phyloP scores from a whole-genome alignment of 1,140 invertebrate genomes.

The Pseudomyrmex dendroicus region DNA sequence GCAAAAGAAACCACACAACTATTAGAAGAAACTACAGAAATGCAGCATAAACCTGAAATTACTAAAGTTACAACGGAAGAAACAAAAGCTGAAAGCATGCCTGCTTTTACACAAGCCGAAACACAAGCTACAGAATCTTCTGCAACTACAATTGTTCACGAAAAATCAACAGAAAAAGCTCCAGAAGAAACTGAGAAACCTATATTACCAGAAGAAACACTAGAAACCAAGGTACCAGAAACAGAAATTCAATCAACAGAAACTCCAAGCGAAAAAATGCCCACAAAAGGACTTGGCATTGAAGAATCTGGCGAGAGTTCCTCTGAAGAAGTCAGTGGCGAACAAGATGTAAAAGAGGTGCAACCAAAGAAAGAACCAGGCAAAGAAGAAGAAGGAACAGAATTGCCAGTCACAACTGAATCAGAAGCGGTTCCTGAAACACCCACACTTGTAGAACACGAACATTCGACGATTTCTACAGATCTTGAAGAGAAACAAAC shows the following conservation, averaged over 20 bases:
- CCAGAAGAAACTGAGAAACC: slow-evolving; percentile 48
- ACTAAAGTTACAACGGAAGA: slow-evolving; percentile 20
- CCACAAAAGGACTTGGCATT: slow-evolving; percentile 62
- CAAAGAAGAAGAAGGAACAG: slow-evolving; percentile 20
- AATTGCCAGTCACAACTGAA: slow-evolving; percentile 1
- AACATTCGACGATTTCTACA: slow-evolving; percentile 14
- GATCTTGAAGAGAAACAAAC: slow-evolving; percentile 17
- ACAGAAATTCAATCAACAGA: slow-evolving; percentile 26
- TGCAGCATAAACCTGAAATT: slow-evolving; percentile 3
- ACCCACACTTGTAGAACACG: neutral
- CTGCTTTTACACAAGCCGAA: slow-evolving; percentile 5
- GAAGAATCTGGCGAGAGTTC: slow-evolving; percentile 65
- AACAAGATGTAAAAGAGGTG: slow-evolving; percentile 49
- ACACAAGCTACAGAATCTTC: slow-evolving; percentile 22
- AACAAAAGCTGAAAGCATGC: neutral
- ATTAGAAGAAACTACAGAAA: slow-evolving; percentile 45
- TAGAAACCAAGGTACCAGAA: neutral
- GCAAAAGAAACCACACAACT: slow-evolving; percentile 19
- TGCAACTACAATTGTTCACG: neutral
- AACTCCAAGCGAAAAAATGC: slow-evolving; percentile 49
- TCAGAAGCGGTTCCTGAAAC: neutral
- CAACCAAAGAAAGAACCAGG: slow-evolving; percentile 39
- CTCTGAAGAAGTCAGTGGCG: slow-evolving; percentile 65
- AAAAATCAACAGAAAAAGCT: slow-evolving; percentile 11
- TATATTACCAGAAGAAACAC: slow-evolving; percentile 21